Evolutionary conservation across 2,888 invertebrate species (phyloP).

Genomic region (Eilema caniola): DNA sequence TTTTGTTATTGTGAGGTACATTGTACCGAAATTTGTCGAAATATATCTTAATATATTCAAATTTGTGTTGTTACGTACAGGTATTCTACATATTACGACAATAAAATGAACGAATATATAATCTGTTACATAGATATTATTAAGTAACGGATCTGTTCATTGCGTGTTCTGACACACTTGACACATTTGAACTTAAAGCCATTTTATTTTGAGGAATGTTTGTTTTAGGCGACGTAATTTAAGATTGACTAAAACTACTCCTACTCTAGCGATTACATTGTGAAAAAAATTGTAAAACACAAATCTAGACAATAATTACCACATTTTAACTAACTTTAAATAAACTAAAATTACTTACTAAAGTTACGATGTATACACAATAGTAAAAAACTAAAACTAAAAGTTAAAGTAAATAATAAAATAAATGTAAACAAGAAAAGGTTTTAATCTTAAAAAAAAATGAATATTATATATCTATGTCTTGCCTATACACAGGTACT

Average conservation of each 20-base stretch:
- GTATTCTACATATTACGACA: not conserved
- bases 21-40: not conserved
- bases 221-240: not conserved
- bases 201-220: not conserved
- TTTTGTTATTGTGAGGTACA: no score
- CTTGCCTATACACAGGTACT: no score
- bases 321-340: no score
- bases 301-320: no score
- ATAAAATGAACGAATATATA: not conserved
- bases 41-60: not conserved
- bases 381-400: no score
- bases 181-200: not conserved
- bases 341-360: no score
- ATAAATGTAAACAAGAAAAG: no score
- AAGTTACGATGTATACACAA: no score
- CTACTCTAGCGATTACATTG: not conserved
- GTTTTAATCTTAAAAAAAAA: no score
- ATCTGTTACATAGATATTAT: not conserved
- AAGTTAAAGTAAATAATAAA: no score
- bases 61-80: not conserved
- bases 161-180: conserved; percentile 2
- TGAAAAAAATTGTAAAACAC: not conserved
- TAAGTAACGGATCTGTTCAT: not conserved
- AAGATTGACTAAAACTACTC: not conserved
- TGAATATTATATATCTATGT: no score